Base-by-base conservation (phyloP, 1,140 invertebrate species). In the Plodia interpunctella region DNA sequence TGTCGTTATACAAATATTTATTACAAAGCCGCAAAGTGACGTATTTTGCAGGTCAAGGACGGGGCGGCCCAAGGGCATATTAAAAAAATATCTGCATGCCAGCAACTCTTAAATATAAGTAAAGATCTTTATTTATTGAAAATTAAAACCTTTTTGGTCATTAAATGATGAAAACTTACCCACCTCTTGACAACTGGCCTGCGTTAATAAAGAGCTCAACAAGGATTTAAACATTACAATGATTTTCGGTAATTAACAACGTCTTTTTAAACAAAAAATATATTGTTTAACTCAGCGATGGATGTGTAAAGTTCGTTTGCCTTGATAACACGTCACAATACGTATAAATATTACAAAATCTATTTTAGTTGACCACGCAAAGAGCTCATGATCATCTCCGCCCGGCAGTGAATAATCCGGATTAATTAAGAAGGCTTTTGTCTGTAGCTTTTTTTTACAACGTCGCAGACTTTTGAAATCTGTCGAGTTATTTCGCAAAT, bases 131-230 rank as follows among this genome's bases (percentile, higher is more conserved):
- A 44, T 3, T 44, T 4, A 15, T 44, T 15, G n/a, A 15, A 44
- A 15, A 15, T 35, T 50, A 25, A 57, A 68, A 55, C 62, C 63
- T 63, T 63, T 53, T 21, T 44, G 2, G 15, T 15, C 13, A 15
- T 15, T 55, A 67, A 70, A 73, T 78, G 66, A 68, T 54, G 65
- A 80, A 90, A 88, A 91, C 90, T 92, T 91, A 92, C 91, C 91
- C 89, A 92, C 91, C 91, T 92, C 91, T 91, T 92, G 91, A 90
- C 91, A 92, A 85, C 84, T 87, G 83, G 88, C 90, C 72, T 86
- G 79, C 77, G 88, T 85, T 70, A 91, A 78, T 74, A 90, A 72
- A 74, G 78, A 80, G 68, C 79, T 80, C 57, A 77, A 78, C 83
- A 88, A 84, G 68, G 83, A 86, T 80, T 84, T 88, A 82, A 86